These are phyloP conservation scores for Cybosia mesomella DNA, from an alignment of 2,888 invertebrate genomes.

Conservation along the genomic window DNA sequence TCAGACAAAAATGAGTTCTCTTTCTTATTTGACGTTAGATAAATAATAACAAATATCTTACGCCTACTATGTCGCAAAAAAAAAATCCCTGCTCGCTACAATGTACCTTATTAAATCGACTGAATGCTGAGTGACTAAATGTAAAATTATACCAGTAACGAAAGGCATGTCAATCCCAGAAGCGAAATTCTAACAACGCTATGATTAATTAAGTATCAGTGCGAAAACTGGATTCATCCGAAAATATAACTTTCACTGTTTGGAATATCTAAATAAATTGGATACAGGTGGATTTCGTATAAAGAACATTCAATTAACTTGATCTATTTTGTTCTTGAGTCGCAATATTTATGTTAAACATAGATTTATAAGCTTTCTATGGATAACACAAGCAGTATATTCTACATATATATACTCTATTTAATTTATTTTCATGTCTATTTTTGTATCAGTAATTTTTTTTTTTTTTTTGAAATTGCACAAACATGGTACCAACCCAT, in stretches of 20 bases:
- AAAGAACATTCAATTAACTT: not conserved
- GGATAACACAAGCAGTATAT: not conserved
- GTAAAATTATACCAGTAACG: constrained; percentile 33
- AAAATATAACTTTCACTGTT: constrained; percentile 19
- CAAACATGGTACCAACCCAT: too few species aligned
- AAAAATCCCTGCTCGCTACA: constrained; percentile 2
- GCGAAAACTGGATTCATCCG: constrained; percentile 38
- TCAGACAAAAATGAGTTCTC: not conserved
- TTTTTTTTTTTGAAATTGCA: not conserved
- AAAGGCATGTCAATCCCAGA: constrained; percentile 33
- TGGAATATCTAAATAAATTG: constrained; percentile 11
- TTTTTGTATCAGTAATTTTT: too few species aligned
- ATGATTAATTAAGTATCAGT: constrained; percentile 60
- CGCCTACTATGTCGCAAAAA: not conserved
- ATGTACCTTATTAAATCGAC: constrained; percentile 12
- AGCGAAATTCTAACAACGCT: constrained; percentile 43
- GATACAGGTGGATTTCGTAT: constrained; percentile 19
- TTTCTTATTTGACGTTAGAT: not conserved
- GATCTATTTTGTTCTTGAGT: not conserved
- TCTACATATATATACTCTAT: too few species aligned
- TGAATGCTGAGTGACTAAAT: constrained; percentile 27
- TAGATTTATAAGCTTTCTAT: not conserved
- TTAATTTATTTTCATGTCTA: too few species aligned
- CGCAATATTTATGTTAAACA: not conserved
- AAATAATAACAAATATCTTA: constrained; percentile 7